Evolutionary conservation across 2,113 vertebrate genomes (phyloP), one percentile per base, ranked within the genome.

Genomic region (Plecotus auritus): DNA sequence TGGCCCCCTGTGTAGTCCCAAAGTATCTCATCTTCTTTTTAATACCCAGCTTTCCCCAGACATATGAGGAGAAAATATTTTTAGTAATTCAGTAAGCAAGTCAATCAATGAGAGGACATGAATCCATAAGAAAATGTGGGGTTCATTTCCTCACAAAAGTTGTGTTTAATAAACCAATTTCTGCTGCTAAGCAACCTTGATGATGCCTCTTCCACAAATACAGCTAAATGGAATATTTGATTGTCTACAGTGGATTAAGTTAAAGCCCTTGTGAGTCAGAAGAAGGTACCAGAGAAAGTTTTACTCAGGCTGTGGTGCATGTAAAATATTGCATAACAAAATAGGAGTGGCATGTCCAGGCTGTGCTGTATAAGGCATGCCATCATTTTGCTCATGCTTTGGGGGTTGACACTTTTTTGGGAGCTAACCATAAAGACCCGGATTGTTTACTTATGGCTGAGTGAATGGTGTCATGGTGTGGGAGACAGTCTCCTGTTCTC

Each of bases 91-190:
- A 54, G 56, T 47, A 61, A 72, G 32, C 28, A 78, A 86, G 61
- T 94, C 30, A 66, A 26, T 94, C 42, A 96, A 47, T 13, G 23
- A 91, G n/a, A 95, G 93, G 85, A 69, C 35, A 40, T 0, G 10
- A 89, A 92, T 88, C 69, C 70, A 51, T 40, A 42, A 66, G n/a
- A 84, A 94, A 88, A 91, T 13, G 23, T 82, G 22, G 8, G 42
- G 47, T 16, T 54, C 37, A 17, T 40, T 92, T 88, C 74, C 66
- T 88, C 66, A 66, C n/a, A 37, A 96, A 89, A 90, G 40, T 51
- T 93, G 89, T 96, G 96, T 96, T 88, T 69, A 88, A 88, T 90
- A 96, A 95, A 94, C 54, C 61, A 83, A 30, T 88, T 76, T 93
- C 81, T 83, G 92, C 37, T 94, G 92, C 97, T 93, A 85, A 92